These are phyloP conservation scores for Cerceris rybyensis DNA, from an alignment of 2,888 invertebrate genomes.

Conservation along the genomic window DNA sequence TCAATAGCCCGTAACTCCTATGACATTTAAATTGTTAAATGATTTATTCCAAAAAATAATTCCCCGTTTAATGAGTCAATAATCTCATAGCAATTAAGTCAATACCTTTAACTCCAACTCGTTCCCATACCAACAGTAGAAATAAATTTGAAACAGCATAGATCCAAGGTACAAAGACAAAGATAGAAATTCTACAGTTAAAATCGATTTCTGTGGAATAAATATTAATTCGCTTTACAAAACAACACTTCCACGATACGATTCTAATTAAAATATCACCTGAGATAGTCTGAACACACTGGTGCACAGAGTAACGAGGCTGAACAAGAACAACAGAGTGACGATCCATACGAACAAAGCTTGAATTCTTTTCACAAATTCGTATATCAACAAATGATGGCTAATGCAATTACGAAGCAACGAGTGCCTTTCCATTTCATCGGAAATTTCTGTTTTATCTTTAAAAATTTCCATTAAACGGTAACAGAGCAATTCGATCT, in stretches of 20 bases:
- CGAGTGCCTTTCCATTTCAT: not conserved
- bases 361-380: constrained; percentile 47
- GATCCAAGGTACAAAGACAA: constrained; percentile 52
- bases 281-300: constrained; percentile 62
- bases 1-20: too few species aligned
- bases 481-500: constrained; percentile 56
- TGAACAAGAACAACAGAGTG: constrained; percentile 55
- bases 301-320: constrained; percentile 62
- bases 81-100: not conserved
- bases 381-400: constrained; percentile 45
- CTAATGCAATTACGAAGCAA: constrained; percentile 25
- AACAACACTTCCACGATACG: not conserved
- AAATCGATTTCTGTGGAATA: constrained; percentile 28
- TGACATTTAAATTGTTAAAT: not conserved
- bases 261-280: constrained; percentile 19
- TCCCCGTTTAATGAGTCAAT: not conserved
- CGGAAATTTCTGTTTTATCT: not conserved
- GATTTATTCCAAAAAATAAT: not conserved
- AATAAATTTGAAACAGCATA: constrained; percentile 69
- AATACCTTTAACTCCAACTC: constrained; percentile 48
- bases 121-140: constrained; percentile 72
- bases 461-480: constrained; percentile 39
- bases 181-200: constrained; percentile 51
- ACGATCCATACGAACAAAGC: constrained; percentile 54
- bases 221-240: not conserved